Evolutionary conservation across 2,113 vertebrate species (phyloP).

Genomic region (Pelodiscus sinensis): DNA sequence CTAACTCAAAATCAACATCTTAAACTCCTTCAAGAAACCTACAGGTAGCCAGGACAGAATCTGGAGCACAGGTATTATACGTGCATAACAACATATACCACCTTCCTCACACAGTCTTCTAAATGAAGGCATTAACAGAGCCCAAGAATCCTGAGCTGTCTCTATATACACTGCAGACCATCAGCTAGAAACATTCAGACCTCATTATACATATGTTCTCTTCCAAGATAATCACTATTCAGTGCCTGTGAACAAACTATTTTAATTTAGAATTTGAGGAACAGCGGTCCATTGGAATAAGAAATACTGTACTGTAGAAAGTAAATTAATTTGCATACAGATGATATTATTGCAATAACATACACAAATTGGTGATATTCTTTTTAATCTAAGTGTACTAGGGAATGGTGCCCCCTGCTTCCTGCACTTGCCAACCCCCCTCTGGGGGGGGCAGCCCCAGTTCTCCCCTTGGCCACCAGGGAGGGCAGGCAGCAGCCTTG

Average conservation of each 20-base stretch:
- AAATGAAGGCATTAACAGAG: neutral
- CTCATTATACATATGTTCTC: neutral
- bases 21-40: neutral
- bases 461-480: no score
- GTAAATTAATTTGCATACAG: neutral
- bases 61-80: neutral
- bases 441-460: no score
- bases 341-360: neutral
- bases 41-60: neutral
- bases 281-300: neutral
- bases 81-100: neutral
- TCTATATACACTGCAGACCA: neutral
- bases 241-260: neutral
- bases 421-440: no score
- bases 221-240: neutral
- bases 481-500: no score
- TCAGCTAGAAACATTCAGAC: neutral
- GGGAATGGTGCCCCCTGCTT: no score
- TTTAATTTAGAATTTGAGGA: neutral
- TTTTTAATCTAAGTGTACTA: neutral
- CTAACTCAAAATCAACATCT: neutral
- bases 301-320: neutral
- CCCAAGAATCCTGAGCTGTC: neutral
- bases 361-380: neutral
- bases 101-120: neutral